A percentile compares a stretch with the other conserved stretches of the same genome.
These are phyloP conservation scores for Drosophila rellima DNA, from an alignment of 2,888 invertebrate genomes.

Conservation along the genomic window DNA sequence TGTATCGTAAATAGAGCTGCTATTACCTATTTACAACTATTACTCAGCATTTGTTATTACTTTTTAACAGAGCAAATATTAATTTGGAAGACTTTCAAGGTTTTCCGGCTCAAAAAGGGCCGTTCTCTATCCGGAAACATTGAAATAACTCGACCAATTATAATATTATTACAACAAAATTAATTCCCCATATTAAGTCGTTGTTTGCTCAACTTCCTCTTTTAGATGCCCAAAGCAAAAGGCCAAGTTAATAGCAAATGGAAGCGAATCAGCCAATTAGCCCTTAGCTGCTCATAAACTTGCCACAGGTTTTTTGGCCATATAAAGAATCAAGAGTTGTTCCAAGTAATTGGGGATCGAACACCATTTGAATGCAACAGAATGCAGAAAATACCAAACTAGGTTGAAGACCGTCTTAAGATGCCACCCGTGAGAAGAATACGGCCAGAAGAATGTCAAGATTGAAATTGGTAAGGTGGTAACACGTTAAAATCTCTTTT, in stretches of 20 bases:
- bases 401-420: background rate
- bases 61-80: background rate
- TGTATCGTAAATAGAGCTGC: background rate
- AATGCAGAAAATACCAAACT: slow-evolving; percentile 44
- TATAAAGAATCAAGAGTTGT: slow-evolving; percentile 12
- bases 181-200: slow-evolving; percentile 29
- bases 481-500: slow-evolving; percentile 45
- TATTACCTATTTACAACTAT: background rate
- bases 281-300: slow-evolving; percentile 9
- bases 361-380: slow-evolving; percentile 30
- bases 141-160: slow-evolving; percentile 35
- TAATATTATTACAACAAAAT: slow-evolving; percentile 39
- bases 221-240: slow-evolving; percentile 8
- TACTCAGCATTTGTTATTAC: background rate
- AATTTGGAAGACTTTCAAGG: slow-evolving; percentile 7
- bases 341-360: slow-evolving; percentile 14
- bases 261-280: slow-evolving; percentile 29
- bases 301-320: slow-evolving; percentile 9
- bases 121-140: slow-evolving; percentile 43
- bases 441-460: slow-evolving; percentile 27
- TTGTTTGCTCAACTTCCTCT: slow-evolving; percentile 36
- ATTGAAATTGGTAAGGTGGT: slow-evolving; percentile 21
- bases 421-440: slow-evolving; percentile 66
- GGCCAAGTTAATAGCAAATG: slow-evolving; percentile 35
- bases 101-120: slow-evolving; percentile 5